Base-by-base conservation (phyloP, 2,797 vertebrate genomes). In the Ispidina picta region DNA sequence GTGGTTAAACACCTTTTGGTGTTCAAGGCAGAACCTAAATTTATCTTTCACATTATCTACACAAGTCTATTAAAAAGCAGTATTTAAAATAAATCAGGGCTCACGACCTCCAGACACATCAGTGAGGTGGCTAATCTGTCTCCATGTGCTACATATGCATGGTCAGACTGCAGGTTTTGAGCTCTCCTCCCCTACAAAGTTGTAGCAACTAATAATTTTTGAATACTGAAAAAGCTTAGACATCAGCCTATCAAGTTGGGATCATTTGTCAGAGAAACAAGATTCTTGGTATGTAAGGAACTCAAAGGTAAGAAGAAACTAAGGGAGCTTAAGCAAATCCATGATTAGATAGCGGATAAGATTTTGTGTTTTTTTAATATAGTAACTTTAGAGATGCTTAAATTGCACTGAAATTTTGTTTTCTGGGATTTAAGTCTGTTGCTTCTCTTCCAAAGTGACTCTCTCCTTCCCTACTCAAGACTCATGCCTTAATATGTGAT, bases 61-160 rank as follows among this genome's bases (percentile, higher is more conserved):
- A 21, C 16, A 3, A 80, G 6, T 63, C 22, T 56, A 23, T n/a
- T 51, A 68, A 75, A 82, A 83, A 80, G 25, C 25, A 23, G 9
- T 28, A 15, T 79, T 83, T 7, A 41, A 31, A 71, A 81, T 26
- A n/a, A 58, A 79, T 33, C 12, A 86, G 22, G n/a, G 26, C 10
- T 72, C 33, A 29, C 7, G 41, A 18, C 55, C 29, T 64, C 37
- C 18, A 64, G n/a, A 76, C 5, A 56, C 63, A 75, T 35, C 16
- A 69, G 31, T 56, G 18, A 74, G 33, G 37, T 64, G 23, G 17
- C 5, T 78, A 48, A 65, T 66, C 10, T 86, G 58, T 12, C 25
- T 86, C 7, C 0, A 0, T 44, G 10, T 69, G 31, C 28, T 81
- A 11, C 0, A 0, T 29, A 37, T 2, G 1, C 17, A 21, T 28